Conservation (phyloP, 2,113 vertebrate species). For the Dissostichus mawsoni region DNA sequence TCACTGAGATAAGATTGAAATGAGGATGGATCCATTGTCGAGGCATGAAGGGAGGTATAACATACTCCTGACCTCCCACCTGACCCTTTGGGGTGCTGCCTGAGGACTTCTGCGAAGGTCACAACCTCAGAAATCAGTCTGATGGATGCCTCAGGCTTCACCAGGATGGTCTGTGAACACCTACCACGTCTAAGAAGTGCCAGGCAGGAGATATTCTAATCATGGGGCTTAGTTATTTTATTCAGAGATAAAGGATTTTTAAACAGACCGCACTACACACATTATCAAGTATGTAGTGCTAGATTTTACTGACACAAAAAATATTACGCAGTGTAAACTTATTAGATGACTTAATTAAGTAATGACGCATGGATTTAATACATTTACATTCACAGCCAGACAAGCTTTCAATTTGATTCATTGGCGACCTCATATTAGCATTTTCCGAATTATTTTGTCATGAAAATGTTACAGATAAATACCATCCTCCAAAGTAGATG, state of each 20-base stretch:
- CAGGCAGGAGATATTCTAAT: background rate
- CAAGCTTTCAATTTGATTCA: background rate
- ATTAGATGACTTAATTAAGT: background rate
- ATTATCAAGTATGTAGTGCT: background rate
- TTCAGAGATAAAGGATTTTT: background rate
- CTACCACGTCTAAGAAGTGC: background rate
- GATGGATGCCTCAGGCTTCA: constrained; percentile 28
- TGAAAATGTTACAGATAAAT: constrained; percentile 21
- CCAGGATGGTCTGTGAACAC: constrained; percentile 15
- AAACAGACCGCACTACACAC: background rate
- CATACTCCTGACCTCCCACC: constrained; percentile 53
- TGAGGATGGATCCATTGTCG: constrained; percentile 58
- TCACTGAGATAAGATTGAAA: constrained; percentile 45
- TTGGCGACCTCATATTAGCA: background rate
- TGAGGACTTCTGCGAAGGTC: constrained; percentile 48
- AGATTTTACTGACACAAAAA: background rate
- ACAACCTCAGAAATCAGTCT: constrained; percentile 29
- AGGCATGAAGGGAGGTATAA: constrained; percentile 48
- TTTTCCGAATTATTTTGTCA: background rate
- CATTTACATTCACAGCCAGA: background rate
- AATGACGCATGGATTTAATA: background rate
- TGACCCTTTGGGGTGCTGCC: constrained; percentile 62
- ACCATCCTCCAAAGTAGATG: constrained; percentile 14
- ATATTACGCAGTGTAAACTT: background rate
- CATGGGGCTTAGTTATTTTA: background rate